A percentile compares a stretch with the other conserved stretches of the same genome.
These are phyloP conservation scores for Microchirus variegatus DNA, from an alignment of 2,797 vertebrate genomes.

Conservation along the genomic window DNA sequence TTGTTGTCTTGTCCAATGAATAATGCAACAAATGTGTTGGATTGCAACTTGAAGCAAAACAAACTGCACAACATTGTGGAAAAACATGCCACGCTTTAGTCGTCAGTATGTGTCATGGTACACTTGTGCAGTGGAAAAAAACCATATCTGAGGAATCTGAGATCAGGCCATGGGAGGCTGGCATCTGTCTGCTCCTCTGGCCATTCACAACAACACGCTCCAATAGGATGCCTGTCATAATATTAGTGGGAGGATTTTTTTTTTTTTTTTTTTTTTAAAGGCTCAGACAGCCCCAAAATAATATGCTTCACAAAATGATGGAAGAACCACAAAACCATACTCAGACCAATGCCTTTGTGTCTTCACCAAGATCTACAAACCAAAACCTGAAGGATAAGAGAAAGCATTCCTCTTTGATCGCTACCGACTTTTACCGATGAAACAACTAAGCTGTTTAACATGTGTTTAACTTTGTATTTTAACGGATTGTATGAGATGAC, in stretches of 20 bases:
- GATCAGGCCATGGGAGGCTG: constrained; percentile 65
- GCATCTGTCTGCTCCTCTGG: constrained; percentile 52
- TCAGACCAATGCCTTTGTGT: constrained; percentile 25
- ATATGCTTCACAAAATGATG: constrained; percentile 39
- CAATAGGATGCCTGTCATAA: constrained; percentile 68
- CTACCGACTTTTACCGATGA: no score
- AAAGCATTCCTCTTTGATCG: no score
- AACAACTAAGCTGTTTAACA: no score
- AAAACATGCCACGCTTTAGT: constrained; percentile 36
- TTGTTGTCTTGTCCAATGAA: neutral
- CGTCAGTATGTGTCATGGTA: constrained; percentile 46
- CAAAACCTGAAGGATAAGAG: constrained; percentile 5
- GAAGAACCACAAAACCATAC: constrained; percentile 20
- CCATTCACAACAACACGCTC: constrained; percentile 70
- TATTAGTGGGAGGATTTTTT: constrained; percentile 65
- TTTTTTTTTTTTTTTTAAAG: constrained; percentile 52
- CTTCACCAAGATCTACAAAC: constrained; percentile 35
- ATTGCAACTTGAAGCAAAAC: constrained; percentile 9
- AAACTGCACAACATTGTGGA: constrained; percentile 19
- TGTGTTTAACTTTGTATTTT: no score
- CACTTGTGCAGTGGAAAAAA: constrained; percentile 43
- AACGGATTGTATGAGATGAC: no score
- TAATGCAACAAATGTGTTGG: neutral
- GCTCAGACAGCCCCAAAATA: constrained; percentile 57
- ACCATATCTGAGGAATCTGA: constrained; percentile 48